phyloP scores from a whole-genome alignment of 1,140 invertebrate species.

The Drosophila micromelanica region DNA sequence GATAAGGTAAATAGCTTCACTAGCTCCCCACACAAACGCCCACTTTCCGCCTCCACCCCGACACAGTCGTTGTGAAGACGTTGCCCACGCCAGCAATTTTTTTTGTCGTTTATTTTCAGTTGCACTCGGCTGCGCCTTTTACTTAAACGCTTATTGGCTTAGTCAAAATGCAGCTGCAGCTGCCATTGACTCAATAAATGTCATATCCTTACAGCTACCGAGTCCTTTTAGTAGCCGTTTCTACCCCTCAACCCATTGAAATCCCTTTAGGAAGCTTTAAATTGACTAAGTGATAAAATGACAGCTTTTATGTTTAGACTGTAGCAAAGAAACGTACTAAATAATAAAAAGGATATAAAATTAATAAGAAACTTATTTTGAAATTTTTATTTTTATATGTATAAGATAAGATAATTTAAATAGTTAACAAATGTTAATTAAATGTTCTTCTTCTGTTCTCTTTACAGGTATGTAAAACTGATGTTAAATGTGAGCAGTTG shows the following conservation, averaged over 20 bases:
- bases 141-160: constrained; percentile 78
- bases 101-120: constrained; percentile 47
- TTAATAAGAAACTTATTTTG: no score
- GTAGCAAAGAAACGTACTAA: neutral
- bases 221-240: neutral
- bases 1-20: constrained; percentile 37
- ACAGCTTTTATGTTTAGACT: constrained; percentile 38
- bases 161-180: constrained; percentile 65
- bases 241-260: neutral
- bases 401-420: neutral
- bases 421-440: neutral
- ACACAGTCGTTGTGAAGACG: neutral
- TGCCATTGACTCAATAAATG: constrained; percentile 73
- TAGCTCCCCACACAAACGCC: no score
- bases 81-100: constrained; percentile 28
- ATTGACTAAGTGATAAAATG: constrained; percentile 26
- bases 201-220: constrained; percentile 42
- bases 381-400: no score
- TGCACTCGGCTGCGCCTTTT: constrained; percentile 49
- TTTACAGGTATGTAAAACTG: constrained; percentile 62
- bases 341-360: constrained; percentile 6
- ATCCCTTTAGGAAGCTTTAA: constrained; percentile 59
- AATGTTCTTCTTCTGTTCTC: constrained; percentile 9
- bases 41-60: no score
- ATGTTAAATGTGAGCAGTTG: neutral